These are phyloP conservation scores for Chaetura pelagica DNA, from an alignment of 2,113 vertebrate genomes.

Conservation along the genomic window DNA sequence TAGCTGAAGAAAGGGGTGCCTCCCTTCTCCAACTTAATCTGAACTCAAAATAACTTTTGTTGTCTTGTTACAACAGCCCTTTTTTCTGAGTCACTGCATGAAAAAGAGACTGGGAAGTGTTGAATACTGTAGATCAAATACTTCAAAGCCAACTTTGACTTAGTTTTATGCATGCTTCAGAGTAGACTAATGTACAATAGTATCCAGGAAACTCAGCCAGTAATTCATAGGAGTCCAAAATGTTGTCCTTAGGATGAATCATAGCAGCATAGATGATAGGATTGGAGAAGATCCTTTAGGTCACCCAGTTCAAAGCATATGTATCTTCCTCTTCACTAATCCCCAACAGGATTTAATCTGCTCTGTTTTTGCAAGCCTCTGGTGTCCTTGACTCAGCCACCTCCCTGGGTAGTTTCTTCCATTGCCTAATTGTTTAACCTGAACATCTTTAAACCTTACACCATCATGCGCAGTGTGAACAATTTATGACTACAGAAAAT, in stretches of 20 bases:
- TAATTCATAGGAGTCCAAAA: conserved; percentile 65
- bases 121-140: conserved; percentile 33
- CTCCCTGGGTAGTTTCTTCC: conserved; percentile 36
- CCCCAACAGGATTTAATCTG: not conserved
- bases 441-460: conserved; percentile 2
- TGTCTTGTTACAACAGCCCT: conserved; percentile 17
- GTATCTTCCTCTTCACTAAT: conserved; percentile 10
- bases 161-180: conserved; percentile 45
- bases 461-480: not conserved
- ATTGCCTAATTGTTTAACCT: conserved; percentile 41
- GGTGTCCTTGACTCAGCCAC: not conserved
- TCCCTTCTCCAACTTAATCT: conserved; percentile 47
- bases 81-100: conserved; percentile 56
- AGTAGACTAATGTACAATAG: conserved; percentile 51
- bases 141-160: conserved; percentile 69
- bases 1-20: not conserved
- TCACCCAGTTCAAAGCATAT: conserved; percentile 29
- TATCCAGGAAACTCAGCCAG: conserved; percentile 69
- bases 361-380: not conserved
- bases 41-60: conserved; percentile 62
- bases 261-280: conserved; percentile 50
- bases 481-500: not conserved
- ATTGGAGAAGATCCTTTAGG: conserved; percentile 42
- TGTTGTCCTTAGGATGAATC: conserved; percentile 62
- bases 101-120: conserved; percentile 40